phyloP scores from a whole-genome alignment of 2,888 invertebrate genomes.

The Emmelina monodactyla region DNA sequence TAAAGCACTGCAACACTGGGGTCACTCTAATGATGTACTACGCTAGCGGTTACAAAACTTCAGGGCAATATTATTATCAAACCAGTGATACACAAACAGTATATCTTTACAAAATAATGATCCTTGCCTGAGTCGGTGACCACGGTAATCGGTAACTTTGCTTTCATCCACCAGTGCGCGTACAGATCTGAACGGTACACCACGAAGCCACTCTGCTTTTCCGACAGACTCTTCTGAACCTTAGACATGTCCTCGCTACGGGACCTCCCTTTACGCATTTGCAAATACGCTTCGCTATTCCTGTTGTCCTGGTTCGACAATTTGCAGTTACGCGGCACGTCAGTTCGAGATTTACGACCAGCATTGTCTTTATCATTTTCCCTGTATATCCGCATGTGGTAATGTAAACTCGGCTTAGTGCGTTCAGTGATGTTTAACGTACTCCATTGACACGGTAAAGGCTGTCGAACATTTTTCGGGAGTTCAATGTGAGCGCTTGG shows the following conservation, averaged over 20 bases:
- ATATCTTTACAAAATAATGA: slow-evolving; percentile 63
- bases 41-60: slow-evolving; percentile 61
- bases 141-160: slow-evolving; percentile 75
- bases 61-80: slow-evolving; percentile 61
- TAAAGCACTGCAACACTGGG: slow-evolving; percentile 66
- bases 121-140: slow-evolving; percentile 69
- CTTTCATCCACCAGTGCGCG: slow-evolving; percentile 94
- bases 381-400: slow-evolving; percentile 59
- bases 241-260: slow-evolving; percentile 58
- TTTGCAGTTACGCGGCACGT: slow-evolving; percentile 42
- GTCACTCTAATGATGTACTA: slow-evolving; percentile 56
- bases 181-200: slow-evolving; percentile 85
- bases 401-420: slow-evolving; percentile 55
- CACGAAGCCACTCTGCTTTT: slow-evolving; percentile 51
- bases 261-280: slow-evolving; percentile 42
- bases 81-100: slow-evolving; percentile 63
- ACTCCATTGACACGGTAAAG: slow-evolving; percentile 51
- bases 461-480: slow-evolving; percentile 55
- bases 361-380: slow-evolving; percentile 32
- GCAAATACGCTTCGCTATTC: slow-evolving; percentile 21
- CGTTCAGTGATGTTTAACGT: slow-evolving; percentile 56
- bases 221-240: slow-evolving; percentile 45
- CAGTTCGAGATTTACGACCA: slow-evolving; percentile 34
- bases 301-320: slow-evolving; percentile 30
- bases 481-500: slow-evolving; percentile 54